Conservation (phyloP, 2,888 invertebrate species). For the Azorinus chamasolen region DNA sequence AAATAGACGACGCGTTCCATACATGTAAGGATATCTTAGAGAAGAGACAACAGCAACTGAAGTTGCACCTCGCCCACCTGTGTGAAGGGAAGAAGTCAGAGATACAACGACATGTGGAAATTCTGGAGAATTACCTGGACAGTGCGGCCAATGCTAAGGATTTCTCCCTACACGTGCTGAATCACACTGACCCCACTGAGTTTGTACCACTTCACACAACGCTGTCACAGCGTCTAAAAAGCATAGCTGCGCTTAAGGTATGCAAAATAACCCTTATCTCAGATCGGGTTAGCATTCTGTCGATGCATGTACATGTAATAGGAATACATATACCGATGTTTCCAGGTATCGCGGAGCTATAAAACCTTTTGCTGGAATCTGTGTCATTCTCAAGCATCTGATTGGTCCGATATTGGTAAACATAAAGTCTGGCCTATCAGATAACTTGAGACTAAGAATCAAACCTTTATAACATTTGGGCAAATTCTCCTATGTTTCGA, state of each 20-base stretch:
- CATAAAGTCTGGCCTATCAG: too few relatives aligned
- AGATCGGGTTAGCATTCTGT: too few relatives aligned
- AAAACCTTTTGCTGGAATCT: too few relatives aligned
- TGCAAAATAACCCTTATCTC: not conserved
- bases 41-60: constrained; percentile 54
- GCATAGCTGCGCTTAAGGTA: constrained; percentile 59
- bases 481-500: too few relatives aligned
- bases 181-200: constrained; percentile 68
- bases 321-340: too few relatives aligned
- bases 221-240: constrained; percentile 53
- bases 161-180: constrained; percentile 63
- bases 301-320: too few relatives aligned
- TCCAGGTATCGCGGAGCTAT: too few relatives aligned
- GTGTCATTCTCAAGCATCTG: too few relatives aligned
- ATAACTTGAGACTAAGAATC: too few relatives aligned
- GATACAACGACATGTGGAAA: constrained; percentile 54
- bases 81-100: constrained; percentile 62
- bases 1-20: constrained; percentile 65
- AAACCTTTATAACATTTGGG: too few relatives aligned
- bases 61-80: constrained; percentile 47
- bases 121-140: constrained; percentile 62
- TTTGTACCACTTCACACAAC: constrained; percentile 67
- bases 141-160: constrained; percentile 64
- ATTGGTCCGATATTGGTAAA: too few relatives aligned
- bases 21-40: constrained; percentile 52